phyloP scores from a whole-genome alignment of 2,113 vertebrate genomes.

The Spheniscus mendiculus region DNA sequence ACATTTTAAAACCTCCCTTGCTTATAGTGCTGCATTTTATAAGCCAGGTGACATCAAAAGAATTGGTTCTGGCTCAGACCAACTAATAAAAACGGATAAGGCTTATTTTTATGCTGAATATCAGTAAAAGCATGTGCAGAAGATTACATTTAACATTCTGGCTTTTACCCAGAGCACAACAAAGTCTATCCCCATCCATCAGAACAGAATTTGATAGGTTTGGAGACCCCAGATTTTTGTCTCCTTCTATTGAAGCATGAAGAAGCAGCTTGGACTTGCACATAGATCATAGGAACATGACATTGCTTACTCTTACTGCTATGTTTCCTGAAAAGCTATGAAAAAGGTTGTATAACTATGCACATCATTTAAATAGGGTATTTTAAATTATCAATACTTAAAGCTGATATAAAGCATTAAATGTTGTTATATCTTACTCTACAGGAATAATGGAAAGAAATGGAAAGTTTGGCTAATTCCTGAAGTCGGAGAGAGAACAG shows the following conservation, averaged over 20 bases:
- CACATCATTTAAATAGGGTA: background rate
- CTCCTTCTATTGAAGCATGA: background rate
- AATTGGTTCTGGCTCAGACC: constrained; percentile 61
- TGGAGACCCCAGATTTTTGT: background rate
- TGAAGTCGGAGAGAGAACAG: background rate
- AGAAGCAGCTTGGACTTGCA: background rate
- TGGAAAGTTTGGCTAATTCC: background rate
- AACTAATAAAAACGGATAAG: constrained; percentile 69
- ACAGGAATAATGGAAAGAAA: background rate
- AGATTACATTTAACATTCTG: constrained; percentile 75
- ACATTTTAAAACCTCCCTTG: constrained; percentile 62
- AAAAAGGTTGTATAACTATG: background rate
- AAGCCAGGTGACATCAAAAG: constrained; percentile 52
- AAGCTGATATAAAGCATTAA: background rate
- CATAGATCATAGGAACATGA: background rate
- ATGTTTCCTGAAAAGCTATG: background rate
- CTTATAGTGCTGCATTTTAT: constrained; percentile 2
- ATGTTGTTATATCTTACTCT: too few relatives aligned
- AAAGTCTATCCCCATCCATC: constrained; percentile 66
- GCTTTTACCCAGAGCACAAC: constrained; percentile 63
- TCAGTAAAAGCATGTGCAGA: constrained; percentile 72
- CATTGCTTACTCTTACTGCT: background rate
- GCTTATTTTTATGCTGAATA: constrained; percentile 77
- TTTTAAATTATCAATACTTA: background rate
- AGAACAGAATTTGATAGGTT: constrained; percentile 21